Percentiles rank a stretch among this genome's conserved stretches.
Evolutionary conservation across 35 echinoderm and acorn worm genomes (phyloP).

Genomic region (Ptychodera flava): DNA sequence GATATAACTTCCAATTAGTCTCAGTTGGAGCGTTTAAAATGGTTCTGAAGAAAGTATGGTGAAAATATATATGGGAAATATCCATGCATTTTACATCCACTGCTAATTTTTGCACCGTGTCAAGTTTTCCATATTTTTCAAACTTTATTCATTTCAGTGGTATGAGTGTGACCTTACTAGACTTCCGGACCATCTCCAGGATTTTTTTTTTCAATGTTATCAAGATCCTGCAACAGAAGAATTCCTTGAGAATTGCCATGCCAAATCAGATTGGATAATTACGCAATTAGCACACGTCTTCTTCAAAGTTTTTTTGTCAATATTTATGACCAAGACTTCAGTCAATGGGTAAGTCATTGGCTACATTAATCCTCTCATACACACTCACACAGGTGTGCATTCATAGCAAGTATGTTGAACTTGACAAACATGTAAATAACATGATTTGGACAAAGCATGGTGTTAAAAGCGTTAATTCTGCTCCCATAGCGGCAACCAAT

Average conservation of each 20-base stretch:
- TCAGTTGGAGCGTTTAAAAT: too few relatives aligned
- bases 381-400: neutral
- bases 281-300: constrained; percentile 70
- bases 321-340: constrained; percentile 69
- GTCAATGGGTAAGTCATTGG: constrained; percentile 77
- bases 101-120: too few relatives aligned
- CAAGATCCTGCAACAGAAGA: constrained; percentile 50
- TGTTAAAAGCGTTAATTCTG: too few relatives aligned
- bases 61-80: too few relatives aligned
- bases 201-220: constrained; percentile 44
- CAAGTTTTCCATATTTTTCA: constrained; percentile 2
- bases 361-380: neutral
- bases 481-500: too few relatives aligned
- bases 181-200: constrained; percentile 36
- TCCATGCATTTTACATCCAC: too few relatives aligned
- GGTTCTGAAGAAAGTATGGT: too few relatives aligned
- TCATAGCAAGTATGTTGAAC: too few relatives aligned
- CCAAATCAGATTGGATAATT: constrained; percentile 84
- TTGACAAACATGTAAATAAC: too few relatives aligned
- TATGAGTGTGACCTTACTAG: constrained; percentile 59
- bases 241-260: constrained; percentile 67
- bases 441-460: too few relatives aligned
- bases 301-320: constrained; percentile 44
- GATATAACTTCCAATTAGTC: too few relatives aligned
- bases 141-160: constrained; percentile 57